Evolutionary conservation across 2,888 invertebrate species (phyloP), one percentile per base, ranked within the genome.

Genomic region (Argyresthia goedartella): DNA sequence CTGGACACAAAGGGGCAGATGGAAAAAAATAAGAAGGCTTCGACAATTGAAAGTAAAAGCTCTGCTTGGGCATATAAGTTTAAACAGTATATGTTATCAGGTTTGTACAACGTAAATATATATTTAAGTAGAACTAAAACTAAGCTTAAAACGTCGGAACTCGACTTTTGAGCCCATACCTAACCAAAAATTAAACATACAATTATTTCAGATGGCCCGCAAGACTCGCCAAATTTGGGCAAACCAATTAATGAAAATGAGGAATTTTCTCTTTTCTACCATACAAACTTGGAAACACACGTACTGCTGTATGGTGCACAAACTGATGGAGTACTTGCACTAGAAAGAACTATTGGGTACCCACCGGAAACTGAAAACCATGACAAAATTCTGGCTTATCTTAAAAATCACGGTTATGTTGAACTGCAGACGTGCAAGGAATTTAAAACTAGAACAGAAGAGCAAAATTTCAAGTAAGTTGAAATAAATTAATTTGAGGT

Each of bases 51-150:
- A 47, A 86, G 88, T 59, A 87, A 81, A 65, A 88, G 88, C 60
- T 71, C 70, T 52, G 89, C 90, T 34, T 93, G 93, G 91, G 94
- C 94, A 0, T 91, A 88, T 67, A 93, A 93, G 67, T 94, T 94
- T 86, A 94, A 95, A 67, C 92, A 93, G 63, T 93, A 88, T 67
- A 74, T 93, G 58, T 76, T 91, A 49, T 82, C 91, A 62, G 89
- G 91, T 91, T 66, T 65, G 56, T n/a, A n/a, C n/a, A n/a, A n/a
- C n/a, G n/a, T n/a, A n/a, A n/a, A n/a, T n/a, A 25, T 4, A 25
- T 25, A 25, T 25, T 25, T 25, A 25, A 25, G 25, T 25, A 25
- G 25, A 25, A 25, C n/a, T n/a, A 25, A 25, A 25, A 25, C 25
- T 25, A 25, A n/a, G 25, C 25, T 6, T 25, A 25, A 25, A 25